Percentiles rank a stretch among this genome's conserved stretches.
Conservation (phyloP, 2,888 invertebrate species). For the Galerucella nymphaeae region DNA sequence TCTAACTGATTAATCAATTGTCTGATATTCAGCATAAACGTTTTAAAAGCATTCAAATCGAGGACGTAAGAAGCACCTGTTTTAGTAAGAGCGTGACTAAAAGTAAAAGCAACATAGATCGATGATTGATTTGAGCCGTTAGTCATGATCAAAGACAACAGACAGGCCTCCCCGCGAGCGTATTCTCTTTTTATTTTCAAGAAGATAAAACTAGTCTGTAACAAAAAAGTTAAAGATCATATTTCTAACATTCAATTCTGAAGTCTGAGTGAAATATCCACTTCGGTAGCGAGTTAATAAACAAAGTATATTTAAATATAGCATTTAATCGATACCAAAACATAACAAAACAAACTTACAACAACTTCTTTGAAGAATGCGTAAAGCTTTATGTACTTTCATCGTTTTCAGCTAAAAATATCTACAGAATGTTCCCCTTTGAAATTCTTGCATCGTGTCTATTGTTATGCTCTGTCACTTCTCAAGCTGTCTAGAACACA, state of each 20-base stretch:
- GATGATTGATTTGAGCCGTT: slow-evolving; percentile 61
- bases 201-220: slow-evolving; percentile 2
- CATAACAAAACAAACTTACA: slow-evolving; percentile 3
- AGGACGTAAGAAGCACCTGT: slow-evolving; percentile 54
- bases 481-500: slow-evolving; percentile 48
- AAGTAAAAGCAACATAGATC: slow-evolving; percentile 58
- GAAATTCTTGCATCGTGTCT: slow-evolving; percentile 44
- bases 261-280: background rate
- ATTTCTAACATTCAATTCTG: too few relatives aligned
- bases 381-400: background rate
- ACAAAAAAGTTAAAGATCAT: background rate
- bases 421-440: slow-evolving; percentile 36
- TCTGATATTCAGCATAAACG: background rate
- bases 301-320: background rate
- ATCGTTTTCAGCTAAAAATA: slow-evolving; percentile 40
- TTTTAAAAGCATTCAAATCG: background rate
- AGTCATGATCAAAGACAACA: slow-evolving; percentile 45
- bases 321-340: slow-evolving; percentile 4
- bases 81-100: slow-evolving; percentile 58
- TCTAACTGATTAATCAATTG: background rate
- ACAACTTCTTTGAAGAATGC: slow-evolving; percentile 7
- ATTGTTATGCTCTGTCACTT: slow-evolving; percentile 50
- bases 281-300: background rate
- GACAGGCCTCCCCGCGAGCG: slow-evolving; percentile 29
- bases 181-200: slow-evolving; percentile 6